A percentile compares a stretch with the other conserved stretches of the same genome.
Evolutionary conservation across 2,113 vertebrate species (phyloP).

Genomic region (Sylvia atricapilla): DNA sequence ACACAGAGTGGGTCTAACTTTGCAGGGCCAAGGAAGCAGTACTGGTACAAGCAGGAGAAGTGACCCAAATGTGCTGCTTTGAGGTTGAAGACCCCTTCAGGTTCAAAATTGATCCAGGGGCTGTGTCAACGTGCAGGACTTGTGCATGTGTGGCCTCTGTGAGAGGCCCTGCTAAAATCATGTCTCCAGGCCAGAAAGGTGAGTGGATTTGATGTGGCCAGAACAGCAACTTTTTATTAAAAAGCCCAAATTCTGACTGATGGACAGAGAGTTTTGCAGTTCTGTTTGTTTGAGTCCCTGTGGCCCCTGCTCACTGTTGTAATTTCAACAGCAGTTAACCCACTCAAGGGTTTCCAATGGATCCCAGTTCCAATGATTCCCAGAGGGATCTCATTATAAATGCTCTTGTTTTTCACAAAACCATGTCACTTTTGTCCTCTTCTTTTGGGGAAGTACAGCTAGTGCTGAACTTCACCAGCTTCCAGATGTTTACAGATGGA

Average conservation of each 20-base stretch:
- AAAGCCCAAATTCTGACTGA: background rate
- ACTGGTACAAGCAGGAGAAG: background rate
- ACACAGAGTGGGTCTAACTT: background rate
- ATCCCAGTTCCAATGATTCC: background rate
- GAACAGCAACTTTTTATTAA: background rate
- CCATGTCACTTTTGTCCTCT: background rate
- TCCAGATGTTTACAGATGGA: background rate
- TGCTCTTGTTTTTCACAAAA: background rate
- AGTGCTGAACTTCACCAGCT: background rate
- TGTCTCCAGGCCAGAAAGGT: background rate
- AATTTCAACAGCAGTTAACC: background rate
- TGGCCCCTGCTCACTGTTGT: background rate
- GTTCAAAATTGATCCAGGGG: background rate
- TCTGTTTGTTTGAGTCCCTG: background rate
- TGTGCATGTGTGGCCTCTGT: background rate
- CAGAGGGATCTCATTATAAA: background rate
- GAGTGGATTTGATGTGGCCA: background rate
- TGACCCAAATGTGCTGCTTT: background rate
- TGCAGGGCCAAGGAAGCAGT: background rate
- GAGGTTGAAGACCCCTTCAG: background rate
- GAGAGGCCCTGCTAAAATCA: background rate
- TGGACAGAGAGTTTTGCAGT: background rate
- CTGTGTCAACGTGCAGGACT: background rate
- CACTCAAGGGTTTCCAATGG: background rate
- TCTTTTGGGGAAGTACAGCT: background rate